Evolutionary conservation across 2,113 vertebrate genomes (phyloP), one percentile per base, ranked within the genome.

Genomic region (Gadus macrocephalus): DNA sequence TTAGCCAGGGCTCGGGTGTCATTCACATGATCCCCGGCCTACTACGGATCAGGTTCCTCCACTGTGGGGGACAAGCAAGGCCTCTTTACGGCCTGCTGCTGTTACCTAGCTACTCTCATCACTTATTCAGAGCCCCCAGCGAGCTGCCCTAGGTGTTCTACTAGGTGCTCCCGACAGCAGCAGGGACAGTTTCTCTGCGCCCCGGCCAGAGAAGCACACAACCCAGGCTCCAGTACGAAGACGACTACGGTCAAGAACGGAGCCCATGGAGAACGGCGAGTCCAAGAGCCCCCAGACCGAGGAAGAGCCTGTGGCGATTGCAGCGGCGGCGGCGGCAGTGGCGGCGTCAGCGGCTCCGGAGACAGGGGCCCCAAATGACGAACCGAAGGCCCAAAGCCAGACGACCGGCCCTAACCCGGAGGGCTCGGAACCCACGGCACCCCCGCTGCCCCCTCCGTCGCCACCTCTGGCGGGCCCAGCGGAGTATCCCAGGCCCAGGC

Each of bases 51-150:
- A 69, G 62, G 80, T 92, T 95, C 93, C 90, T 68, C 70, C 83
- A 62, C 87, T 68, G 71, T 68, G 64, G 62, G 53, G 62, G 81
- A 69, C 85, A 77, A 73, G 73, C 78, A 69, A 69, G 81, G 75
- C 58, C 78, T 77, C 28, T 66, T 49, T 49, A 11, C 42, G 42
- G 60, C 12, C 79, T 82, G 85, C 82, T 92, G 84, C 0, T 78
- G 85, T 95, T 95, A 91, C 93, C 61, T 79, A 60, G 85, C 81
- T 80, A 25, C 76, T 2, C 80, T 88, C 91, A 94, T 96, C 84
- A 89, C 89, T 95, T 92, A 96, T 96, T 95, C 74, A 96, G 80
- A 68, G 38, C 59, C 3, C 5, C 3, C 67, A 75, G 74, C 28
- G 77, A 73, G 76, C 61, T 49, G 42, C 72, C 68, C 62, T 70